Base-by-base conservation (phyloP, 2,113 vertebrate genomes). In the Rhipidura dahli region DNA sequence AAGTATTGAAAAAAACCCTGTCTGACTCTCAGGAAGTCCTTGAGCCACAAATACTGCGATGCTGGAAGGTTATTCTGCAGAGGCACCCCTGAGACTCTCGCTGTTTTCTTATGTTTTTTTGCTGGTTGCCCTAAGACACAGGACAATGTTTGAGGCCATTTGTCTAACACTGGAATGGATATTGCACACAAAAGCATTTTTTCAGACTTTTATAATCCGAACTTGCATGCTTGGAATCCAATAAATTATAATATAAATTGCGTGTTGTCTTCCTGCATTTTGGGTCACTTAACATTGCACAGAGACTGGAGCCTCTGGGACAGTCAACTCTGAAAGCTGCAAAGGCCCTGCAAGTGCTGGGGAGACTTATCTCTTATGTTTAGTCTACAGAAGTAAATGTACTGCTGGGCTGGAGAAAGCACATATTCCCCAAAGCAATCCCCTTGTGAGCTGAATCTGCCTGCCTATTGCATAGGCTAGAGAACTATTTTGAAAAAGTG, bases 191-290 rank as follows among this genome's bases (percentile, higher is more conserved):
- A 59, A 65, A 77, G 64, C 59, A 54, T 83, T 69, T 90, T 94
- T 90, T 69, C 33, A 70, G 75, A 47, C 59, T 83, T 93, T 92
- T 44, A 80, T 57, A 92, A 72, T 66, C 40, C 7, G 5, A 87
- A 95, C 71, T 94, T 66, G 35, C 30, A 59, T 63, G 47, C n/a
- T 64, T 92, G 76, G 59, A 69, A 80, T 90, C 66, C 88, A 90
- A 65, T 80, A 96, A 97, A 93, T 93, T 90, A 94, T 76, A 69
- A 92, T 47, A 92, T 3, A 86, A 83, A 88, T 86, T 73, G 44
- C 31, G 79, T 44, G 53, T 54, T 80, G 30, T 49, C 76, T 69
- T 81, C 53, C 15, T 64, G 50, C 40, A 57, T 80, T 87, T 95
- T 77, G 33, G 42, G 22, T 94, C 70, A 80, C 19, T 72, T 73